These are phyloP conservation scores for Periophthalmodon schlosseri DNA, from an alignment of 2,113 vertebrate species.

Conservation along the genomic window DNA sequence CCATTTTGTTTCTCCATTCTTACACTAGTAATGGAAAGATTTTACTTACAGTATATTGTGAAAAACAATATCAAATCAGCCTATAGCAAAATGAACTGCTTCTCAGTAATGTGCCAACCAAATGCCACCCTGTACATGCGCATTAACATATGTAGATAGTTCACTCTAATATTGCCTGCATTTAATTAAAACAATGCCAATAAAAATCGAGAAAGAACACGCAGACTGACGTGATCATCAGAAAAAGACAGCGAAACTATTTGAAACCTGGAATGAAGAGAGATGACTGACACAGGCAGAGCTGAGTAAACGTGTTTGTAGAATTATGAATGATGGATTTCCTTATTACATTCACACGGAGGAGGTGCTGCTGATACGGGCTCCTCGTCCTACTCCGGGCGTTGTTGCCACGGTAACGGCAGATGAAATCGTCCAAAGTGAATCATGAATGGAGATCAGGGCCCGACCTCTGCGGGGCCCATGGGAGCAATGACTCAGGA, in stretches of 20 bases:
- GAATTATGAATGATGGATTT: constrained; percentile 7
- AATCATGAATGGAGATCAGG: constrained; percentile 40
- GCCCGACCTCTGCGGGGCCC: constrained; percentile 35
- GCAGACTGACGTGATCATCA: not conserved
- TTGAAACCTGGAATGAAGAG: not conserved
- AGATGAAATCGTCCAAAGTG: constrained; percentile 28
- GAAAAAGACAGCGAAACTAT: not conserved
- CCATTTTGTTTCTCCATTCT: too few species aligned
- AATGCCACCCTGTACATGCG: too few species aligned
- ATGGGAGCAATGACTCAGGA: constrained; percentile 17
- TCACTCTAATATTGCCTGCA: too few species aligned
- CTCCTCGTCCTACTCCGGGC: constrained; percentile 41
- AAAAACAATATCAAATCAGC: too few species aligned
- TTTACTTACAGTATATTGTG: too few species aligned
- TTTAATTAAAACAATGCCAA: not conserved
- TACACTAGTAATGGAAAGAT: too few species aligned
- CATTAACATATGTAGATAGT: too few species aligned
- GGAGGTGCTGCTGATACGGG: constrained; percentile 16
- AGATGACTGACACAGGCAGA: not conserved
- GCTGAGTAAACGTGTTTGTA: not conserved
- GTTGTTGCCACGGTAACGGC: constrained; percentile 50
- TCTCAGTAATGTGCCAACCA: too few species aligned
- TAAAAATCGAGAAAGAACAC: not conserved
- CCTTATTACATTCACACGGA: constrained; percentile 14
- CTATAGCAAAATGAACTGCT: too few species aligned